These are phyloP conservation scores for Synanthedon tipuliformis DNA, from an alignment of 2,888 invertebrate genomes.

Conservation along the genomic window DNA sequence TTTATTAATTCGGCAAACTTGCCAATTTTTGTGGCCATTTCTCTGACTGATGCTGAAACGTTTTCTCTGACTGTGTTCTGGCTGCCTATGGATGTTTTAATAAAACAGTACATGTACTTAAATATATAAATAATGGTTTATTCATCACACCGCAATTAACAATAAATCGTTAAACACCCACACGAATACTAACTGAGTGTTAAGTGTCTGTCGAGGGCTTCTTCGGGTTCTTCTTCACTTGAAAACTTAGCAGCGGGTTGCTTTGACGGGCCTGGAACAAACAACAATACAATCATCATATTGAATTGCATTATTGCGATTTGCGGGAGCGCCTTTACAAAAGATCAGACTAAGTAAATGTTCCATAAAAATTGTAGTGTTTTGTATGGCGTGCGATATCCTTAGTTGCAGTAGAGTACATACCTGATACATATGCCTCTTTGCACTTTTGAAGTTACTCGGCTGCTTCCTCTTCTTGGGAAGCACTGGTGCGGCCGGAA, in stretches of 20 bases:
- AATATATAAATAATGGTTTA: not conserved
- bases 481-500: slow-evolving; percentile 14
- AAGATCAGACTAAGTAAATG: no score
- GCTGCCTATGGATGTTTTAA: no score
- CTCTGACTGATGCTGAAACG: no score
- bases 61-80: no score
- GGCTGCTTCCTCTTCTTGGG: slow-evolving; percentile 37
- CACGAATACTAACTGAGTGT: slow-evolving; percentile 40
- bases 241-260: slow-evolving; percentile 76
- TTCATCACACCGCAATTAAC: slow-evolving; percentile 11
- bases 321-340: no score
- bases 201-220: slow-evolving; percentile 44
- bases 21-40: no score
- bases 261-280: slow-evolving; percentile 71
- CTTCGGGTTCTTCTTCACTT: slow-evolving; percentile 69
- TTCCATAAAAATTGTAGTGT: no score
- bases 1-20: no score
- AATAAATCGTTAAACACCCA: slow-evolving; percentile 7
- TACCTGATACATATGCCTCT: slow-evolving; percentile 58
- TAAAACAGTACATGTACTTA: no score
- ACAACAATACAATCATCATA: no score
- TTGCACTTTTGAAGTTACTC: slow-evolving; percentile 41
- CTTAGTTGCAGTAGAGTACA: not conserved
- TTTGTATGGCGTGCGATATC: no score
- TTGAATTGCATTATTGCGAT: no score